Evolutionary conservation across 1,140 invertebrate genomes (phyloP), one percentile per base, ranked within the genome.

Genomic region (Geopemphigus sp.): DNA sequence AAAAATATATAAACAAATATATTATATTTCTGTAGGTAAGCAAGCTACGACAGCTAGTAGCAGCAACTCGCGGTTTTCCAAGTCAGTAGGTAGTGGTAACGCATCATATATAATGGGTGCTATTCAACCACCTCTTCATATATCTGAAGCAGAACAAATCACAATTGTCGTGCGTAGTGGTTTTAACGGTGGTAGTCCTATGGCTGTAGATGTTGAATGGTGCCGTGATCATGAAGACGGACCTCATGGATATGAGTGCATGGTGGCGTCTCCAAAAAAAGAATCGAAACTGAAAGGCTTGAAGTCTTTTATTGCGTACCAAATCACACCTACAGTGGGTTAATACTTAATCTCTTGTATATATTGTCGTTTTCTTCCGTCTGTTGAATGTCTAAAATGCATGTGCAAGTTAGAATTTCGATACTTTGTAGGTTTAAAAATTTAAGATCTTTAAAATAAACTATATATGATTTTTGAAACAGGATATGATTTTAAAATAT

Each of bases 251-350:
- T 88, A 95, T 84, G 89, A 88, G 22, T 97, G 97, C 81, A 88
- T 91, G 70, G 92, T 99, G 8, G 92, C 95, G 22, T 97, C 96
- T 73, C 97, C 96, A 1, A 98, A 98, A 84, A 98, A 98, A 84
- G 96, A 98, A 87, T 92, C 94, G 0, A 99, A 99, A 87, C 90
- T 98, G 81, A 98, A 98, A 85, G 97, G 97, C 29, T 90, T 99
- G 80, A 98, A 99, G 86, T 97, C 94, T 84, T 99, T 94, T 84
- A 98, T 98, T 83, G 95, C 95, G 76, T 99, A 99, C 87, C 94
- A 96, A 84, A 85, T 99, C 73, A 98, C 95, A 81, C 96, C 96
- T 26, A 96, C 95, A 81, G 90, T 92, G 87, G 87, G 87, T 87
- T 66, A 50, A 57, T 26, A 24, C 2, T 50, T 24, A 50, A 5